phyloP scores from a whole-genome alignment of 1,140 invertebrate species.

The Drosophila sturtevanti region DNA sequence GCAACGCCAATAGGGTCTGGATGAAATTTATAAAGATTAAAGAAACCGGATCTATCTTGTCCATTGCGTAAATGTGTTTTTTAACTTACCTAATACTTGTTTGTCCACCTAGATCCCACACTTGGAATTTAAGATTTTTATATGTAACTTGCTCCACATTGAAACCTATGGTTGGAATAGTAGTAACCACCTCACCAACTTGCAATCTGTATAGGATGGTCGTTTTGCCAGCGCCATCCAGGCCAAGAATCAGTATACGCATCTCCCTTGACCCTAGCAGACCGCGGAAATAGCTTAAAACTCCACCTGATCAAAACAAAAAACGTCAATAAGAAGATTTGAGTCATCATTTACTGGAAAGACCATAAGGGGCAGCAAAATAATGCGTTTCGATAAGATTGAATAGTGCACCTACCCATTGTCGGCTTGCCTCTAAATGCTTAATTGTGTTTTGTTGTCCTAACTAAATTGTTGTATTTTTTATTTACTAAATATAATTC shows the following conservation, averaged over 20 bases:
- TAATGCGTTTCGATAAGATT: neutral
- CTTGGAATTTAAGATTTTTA: constrained; percentile 98
- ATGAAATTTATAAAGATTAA: constrained; percentile 5
- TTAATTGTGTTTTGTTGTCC: constrained; percentile 45
- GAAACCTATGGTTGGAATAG: constrained; percentile 97
- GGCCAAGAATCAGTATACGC: constrained; percentile 97
- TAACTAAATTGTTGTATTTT: constrained; percentile 55
- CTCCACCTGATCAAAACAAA: constrained; percentile 88
- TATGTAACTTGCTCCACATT: constrained; percentile 98
- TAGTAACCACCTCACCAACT: constrained; percentile 99
- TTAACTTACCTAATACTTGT: constrained; percentile 88
- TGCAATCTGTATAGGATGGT: constrained; percentile 99
- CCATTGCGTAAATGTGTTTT: constrained; percentile 65
- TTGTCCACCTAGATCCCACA: constrained; percentile 99
- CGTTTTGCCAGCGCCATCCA: constrained; percentile 99
- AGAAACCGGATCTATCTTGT: neutral
- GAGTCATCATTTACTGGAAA: constrained; percentile 54
- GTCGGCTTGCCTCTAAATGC: constrained; percentile 75
- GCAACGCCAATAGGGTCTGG: constrained; percentile 98
- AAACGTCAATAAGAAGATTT: constrained; percentile 39
- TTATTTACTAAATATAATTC: constrained; percentile 49
- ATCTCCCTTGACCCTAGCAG: constrained; percentile 97
- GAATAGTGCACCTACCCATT: constrained; percentile 56
- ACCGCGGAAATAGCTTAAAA: constrained; percentile 97
- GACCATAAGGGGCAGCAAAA: neutral